Percentiles rank a stretch among this genome's conserved stretches.
These are phyloP conservation scores for Atta colombica DNA, from an alignment of 1,140 invertebrate genomes.

Conservation along the genomic window DNA sequence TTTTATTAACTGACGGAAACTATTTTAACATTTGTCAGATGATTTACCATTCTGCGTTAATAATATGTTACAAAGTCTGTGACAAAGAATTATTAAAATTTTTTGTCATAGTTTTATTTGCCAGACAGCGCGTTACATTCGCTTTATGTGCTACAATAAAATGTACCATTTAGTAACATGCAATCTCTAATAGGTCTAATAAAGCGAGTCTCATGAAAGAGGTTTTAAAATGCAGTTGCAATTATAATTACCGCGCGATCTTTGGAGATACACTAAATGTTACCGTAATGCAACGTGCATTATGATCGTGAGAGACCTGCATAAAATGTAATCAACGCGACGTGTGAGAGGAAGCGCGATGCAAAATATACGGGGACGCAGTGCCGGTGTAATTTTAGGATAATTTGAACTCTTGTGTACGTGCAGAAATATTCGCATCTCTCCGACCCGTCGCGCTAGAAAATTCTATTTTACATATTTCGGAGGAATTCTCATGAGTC, in stretches of 20 bases:
- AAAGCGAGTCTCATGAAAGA: constrained; percentile 10
- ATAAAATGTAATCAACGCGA: constrained; percentile 63
- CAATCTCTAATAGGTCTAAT: constrained; percentile 51
- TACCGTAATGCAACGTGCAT: constrained; percentile 55
- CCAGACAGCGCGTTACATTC: constrained; percentile 3
- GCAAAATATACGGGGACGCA: constrained; percentile 39
- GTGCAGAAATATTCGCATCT: constrained; percentile 57
- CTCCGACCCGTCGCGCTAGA: constrained; percentile 41
- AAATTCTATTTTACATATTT: constrained; percentile 59
- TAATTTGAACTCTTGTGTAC: constrained; percentile 59
- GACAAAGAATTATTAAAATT: constrained; percentile 44
- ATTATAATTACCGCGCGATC: constrained; percentile 53
- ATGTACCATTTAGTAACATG: constrained; percentile 18
- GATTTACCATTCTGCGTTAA: constrained; percentile 27
- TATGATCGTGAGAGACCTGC: constrained; percentile 42
- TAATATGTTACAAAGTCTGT: background rate
- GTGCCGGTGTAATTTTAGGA: constrained; percentile 56
- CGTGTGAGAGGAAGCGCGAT: constrained; percentile 17
- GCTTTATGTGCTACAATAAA: constrained; percentile 21
- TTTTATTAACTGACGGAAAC: background rate
- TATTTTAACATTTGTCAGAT: constrained; percentile 44
- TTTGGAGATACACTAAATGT: constrained; percentile 54
- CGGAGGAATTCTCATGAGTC: constrained; percentile 20
- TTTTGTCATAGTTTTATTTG: constrained; percentile 20
- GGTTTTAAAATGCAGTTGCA: constrained; percentile 46